Conservation (phyloP, 92 coral and sea anemone species). For the Porites cylindrica region DNA sequence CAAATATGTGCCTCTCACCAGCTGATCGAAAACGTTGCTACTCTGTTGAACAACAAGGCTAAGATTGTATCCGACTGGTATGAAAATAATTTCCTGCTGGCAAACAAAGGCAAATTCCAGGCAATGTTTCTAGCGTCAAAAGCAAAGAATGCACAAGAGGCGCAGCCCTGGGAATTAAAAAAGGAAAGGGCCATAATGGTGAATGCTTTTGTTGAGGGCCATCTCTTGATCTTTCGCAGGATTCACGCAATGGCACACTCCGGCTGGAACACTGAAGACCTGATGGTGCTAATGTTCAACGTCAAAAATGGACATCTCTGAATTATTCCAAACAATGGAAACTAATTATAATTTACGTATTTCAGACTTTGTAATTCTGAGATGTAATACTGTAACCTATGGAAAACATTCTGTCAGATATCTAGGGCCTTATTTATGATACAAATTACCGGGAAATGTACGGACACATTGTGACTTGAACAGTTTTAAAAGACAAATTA, state of each 20-base stretch:
- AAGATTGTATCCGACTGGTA: constrained; percentile 33
- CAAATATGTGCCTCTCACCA: neutral
- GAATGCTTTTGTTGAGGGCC: neutral
- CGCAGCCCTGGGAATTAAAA: neutral
- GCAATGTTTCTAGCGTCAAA: constrained; percentile 34
- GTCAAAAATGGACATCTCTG: constrained; percentile 11
- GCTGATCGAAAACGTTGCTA: constrained; percentile 3
- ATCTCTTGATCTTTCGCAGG: neutral
- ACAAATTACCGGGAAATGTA: neutral
- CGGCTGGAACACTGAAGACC: constrained; percentile 14
- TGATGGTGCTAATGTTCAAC: constrained; percentile 30
- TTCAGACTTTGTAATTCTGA: neutral
- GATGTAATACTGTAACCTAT: constrained; percentile 3
- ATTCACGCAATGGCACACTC: no score
- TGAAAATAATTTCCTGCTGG: constrained; percentile 27
- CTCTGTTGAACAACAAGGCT: constrained; percentile 27
- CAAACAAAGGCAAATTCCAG: constrained; percentile 26
- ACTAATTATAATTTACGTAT: constrained; percentile 1
- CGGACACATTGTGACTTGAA: neutral
- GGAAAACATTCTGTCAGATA: neutral
- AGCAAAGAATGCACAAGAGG: constrained; percentile 8
- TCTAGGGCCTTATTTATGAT: neutral
- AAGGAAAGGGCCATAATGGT: neutral
- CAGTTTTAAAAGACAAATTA: constrained; percentile 11
- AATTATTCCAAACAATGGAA: neutral